Evolutionary conservation across 2,888 invertebrate species (phyloP).

Genomic region (Schizotus pectinicornis): DNA sequence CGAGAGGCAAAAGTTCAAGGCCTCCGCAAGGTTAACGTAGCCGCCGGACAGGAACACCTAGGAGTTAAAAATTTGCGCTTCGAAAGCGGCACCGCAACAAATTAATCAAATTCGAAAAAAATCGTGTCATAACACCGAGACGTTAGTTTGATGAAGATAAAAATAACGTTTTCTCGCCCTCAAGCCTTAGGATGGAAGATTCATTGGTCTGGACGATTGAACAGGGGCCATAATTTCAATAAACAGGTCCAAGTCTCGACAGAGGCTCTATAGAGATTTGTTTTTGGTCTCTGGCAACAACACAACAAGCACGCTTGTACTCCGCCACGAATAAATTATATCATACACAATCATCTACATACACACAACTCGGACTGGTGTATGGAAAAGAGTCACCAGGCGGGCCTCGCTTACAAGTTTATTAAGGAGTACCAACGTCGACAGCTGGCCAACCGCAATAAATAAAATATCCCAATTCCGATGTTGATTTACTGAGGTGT

Average conservation of each 20-base stretch:
- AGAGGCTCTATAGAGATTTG: conserved; percentile 47
- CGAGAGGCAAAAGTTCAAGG: conserved; percentile 36
- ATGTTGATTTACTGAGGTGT: conserved; percentile 43
- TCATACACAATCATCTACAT: conserved; percentile 31
- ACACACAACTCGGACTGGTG: conserved; percentile 34
- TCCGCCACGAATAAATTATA: conserved; percentile 35
- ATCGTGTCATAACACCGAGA: background rate
- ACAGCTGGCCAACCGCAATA: conserved; percentile 48
- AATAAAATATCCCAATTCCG: conserved; percentile 52
- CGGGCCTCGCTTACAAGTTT: conserved; percentile 47
- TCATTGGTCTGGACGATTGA: background rate
- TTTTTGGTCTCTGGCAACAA: conserved; percentile 39
- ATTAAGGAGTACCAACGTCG: conserved; percentile 51
- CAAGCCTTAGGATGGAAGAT: background rate
- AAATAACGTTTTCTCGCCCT: background rate
- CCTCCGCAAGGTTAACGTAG: conserved; percentile 27
- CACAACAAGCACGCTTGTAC: conserved; percentile 30
- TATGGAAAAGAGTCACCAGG: conserved; percentile 21
- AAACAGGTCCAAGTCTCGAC: conserved; percentile 30
- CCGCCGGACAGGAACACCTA: background rate
- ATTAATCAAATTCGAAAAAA: too few relatives aligned
- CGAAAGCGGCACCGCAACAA: conserved; percentile 1
- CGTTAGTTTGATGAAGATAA: background rate
- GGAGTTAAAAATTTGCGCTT: conserved; percentile 27
- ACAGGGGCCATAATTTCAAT: conserved; percentile 6